Evolutionary conservation across 2,888 invertebrate genomes (phyloP).

Genomic region (Scrobipalpa atriplicella): DNA sequence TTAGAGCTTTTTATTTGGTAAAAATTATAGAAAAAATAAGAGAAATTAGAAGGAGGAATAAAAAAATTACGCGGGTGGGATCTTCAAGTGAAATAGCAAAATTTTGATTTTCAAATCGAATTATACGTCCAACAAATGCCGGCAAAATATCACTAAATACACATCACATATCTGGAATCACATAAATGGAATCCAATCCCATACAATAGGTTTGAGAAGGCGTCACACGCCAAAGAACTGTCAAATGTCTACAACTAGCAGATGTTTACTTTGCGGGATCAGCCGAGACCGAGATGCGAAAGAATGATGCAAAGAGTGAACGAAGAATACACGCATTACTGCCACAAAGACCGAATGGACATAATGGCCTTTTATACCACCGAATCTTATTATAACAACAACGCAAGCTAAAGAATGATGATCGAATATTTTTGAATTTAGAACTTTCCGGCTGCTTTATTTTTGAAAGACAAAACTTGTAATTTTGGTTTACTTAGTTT

Average conservation of each 20-base stretch:
- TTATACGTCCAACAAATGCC: background rate
- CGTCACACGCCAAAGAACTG: slow-evolving; percentile 44
- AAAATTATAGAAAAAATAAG: background rate
- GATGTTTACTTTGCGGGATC: slow-evolving; percentile 36
- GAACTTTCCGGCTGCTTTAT: slow-evolving; percentile 21
- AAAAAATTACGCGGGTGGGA: no score
- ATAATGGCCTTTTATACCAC: slow-evolving; percentile 62
- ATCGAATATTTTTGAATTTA: slow-evolving; percentile 32
- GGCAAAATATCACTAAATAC: slow-evolving; percentile 35
- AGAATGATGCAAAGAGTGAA: slow-evolving; percentile 37
- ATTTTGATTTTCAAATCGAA: no score
- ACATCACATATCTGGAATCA: no score
- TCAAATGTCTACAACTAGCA: slow-evolving; percentile 36
- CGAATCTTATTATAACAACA: slow-evolving; percentile 71
- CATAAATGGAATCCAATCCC: slow-evolving; percentile 32
- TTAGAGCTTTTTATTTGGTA: slow-evolving; percentile 1
- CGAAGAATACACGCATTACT: slow-evolving; percentile 60
- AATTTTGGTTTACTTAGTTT: background rate
- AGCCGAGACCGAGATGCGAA: slow-evolving; percentile 43
- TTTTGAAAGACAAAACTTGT: background rate
- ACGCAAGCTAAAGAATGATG: slow-evolving; percentile 39
- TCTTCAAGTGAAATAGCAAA: no score
- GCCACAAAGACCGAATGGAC: slow-evolving; percentile 57
- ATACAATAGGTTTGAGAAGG: slow-evolving; percentile 41
- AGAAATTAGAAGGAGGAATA: no score